These are phyloP conservation scores for Varanus komodoensis DNA, from an alignment of 2,113 vertebrate species.

Conservation along the genomic window DNA sequence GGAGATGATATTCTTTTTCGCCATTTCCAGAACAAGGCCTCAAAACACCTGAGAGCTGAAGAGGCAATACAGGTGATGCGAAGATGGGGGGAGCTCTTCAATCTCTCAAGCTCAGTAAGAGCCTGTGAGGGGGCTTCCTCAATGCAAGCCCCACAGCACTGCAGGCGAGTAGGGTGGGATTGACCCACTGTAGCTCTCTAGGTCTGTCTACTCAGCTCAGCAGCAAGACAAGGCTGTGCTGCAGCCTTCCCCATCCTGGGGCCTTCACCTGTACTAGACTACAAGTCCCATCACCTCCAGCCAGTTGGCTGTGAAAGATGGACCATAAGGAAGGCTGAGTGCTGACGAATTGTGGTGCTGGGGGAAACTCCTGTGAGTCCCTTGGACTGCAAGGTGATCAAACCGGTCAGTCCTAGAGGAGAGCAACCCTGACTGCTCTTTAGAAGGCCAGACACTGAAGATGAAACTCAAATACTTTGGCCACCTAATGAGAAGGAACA, in stretches of 20 bases:
- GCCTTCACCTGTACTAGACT: too few species aligned
- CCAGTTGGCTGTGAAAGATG: too few species aligned
- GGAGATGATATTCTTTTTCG: background rate
- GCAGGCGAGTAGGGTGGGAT: background rate
- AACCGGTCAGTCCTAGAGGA: too few species aligned
- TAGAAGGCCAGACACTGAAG: too few species aligned
- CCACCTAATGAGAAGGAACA: too few species aligned
- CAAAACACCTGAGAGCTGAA: background rate
- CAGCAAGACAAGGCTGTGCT: background rate
- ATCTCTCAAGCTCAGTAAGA: conserved; percentile 25
- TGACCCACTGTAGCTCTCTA: background rate
- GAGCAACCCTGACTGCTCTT: too few species aligned
- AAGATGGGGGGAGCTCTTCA: conserved; percentile 38
- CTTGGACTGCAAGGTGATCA: too few species aligned
- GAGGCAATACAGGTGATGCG: background rate
- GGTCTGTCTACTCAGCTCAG: background rate
- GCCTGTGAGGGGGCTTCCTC: conserved; percentile 21
- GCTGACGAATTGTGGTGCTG: too few species aligned
- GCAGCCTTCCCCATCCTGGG: background rate
- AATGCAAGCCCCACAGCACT: background rate
- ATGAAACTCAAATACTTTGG: too few species aligned
- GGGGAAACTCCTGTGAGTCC: too few species aligned
- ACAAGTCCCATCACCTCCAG: too few species aligned
- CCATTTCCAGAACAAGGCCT: background rate
- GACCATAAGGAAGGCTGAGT: too few species aligned